Percentiles rank a stretch among this genome's conserved stretches.
These are phyloP conservation scores for Pseudopipra pipra DNA, from an alignment of 2,113 vertebrate genomes.

Conservation along the genomic window DNA sequence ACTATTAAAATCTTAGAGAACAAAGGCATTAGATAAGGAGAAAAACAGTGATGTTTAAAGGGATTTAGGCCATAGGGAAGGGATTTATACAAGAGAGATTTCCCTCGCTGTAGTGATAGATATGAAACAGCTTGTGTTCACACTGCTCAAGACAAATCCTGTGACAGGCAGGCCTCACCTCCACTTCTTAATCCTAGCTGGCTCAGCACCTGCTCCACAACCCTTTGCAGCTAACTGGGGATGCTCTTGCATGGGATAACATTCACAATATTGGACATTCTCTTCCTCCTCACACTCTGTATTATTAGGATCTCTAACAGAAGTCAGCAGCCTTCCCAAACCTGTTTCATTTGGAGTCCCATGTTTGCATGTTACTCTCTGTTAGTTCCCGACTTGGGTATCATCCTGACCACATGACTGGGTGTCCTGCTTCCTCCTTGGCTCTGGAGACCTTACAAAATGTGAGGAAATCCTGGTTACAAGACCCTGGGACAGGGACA, in stretches of 20 bases:
- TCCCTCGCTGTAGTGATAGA: background rate
- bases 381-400: background rate
- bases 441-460: background rate
- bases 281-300: background rate
- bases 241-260: background rate
- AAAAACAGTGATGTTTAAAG: background rate
- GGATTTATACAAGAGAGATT: background rate
- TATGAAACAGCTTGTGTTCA: background rate
- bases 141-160: background rate
- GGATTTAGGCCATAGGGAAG: background rate
- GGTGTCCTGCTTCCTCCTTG: background rate
- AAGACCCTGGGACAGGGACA: background rate
- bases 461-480: background rate
- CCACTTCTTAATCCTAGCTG: background rate
- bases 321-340: background rate
- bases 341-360: fast-evolving
- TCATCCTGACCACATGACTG: background rate
- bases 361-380: background rate
- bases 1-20: background rate
- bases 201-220: background rate
- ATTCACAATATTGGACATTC: fast-evolving
- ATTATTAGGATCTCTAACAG: fast-evolving
- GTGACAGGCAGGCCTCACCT: background rate
- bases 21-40: background rate
- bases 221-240: background rate